Evolutionary conservation across 2,888 invertebrate species (phyloP), one percentile per base, ranked within the genome.

Genomic region (Halocaridina rubra): DNA sequence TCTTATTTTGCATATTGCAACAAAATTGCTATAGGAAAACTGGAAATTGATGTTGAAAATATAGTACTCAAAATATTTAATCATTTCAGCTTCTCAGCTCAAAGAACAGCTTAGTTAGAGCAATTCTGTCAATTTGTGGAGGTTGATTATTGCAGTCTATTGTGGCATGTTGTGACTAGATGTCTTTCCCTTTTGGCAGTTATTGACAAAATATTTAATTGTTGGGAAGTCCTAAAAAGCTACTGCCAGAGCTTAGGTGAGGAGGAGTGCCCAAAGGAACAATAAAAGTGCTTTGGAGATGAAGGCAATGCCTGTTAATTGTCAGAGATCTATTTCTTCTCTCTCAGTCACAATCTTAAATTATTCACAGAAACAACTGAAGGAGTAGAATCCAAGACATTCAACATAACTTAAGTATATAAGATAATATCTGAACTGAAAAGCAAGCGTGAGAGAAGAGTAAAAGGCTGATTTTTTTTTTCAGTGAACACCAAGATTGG

Each of bases 401-500:
- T 64, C 76, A 81, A 53, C 80, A 71, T 74, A 57, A 80, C 29
- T 30, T 74, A 59, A 74, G 57, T 67, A 76, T 81, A 24, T 67
- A 76, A 81, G 81, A 27, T 76, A 76, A 81, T 76, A 67, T 8
- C 59, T 81, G 76, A 81, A 61, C 67, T 81, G 81, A 81, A 76
- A 81, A 33, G 33, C 61, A 75, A 81, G 46, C 32, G 30, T 30
- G 46, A 64, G 71, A 71, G 71, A 64, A 74, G 61, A 80, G 19
- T 76, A 33, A 39, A 76, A 24, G 71, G 77, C 53, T 24, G n/a
- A 32, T 75, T 81, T 81, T 64, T 33, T 33, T 78, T 64, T 64
- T 16, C 67, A 64, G 67, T 24, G 13, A 77, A 67, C 32, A 77
- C 39, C 81, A 81, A 76, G 2, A 67, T 76, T 64, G 53, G 75